phyloP scores from a whole-genome alignment of 1,140 invertebrate genomes.

The Araneus ventricosus region DNA sequence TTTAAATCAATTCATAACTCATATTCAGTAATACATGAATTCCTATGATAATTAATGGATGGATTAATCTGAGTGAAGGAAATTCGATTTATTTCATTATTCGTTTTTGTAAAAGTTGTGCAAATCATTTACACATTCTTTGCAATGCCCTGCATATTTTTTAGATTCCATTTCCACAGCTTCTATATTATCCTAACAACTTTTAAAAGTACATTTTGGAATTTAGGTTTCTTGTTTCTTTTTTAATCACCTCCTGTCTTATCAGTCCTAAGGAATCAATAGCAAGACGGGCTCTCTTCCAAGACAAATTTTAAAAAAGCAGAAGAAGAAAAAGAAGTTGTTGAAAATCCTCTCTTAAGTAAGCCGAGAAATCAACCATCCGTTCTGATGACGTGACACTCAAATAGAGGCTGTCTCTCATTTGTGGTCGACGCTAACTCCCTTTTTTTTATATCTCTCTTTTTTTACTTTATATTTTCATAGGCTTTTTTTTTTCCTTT shows the following conservation, averaged over 20 bases:
- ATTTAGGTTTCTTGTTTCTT: too few relatives aligned
- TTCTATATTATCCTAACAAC: neutral
- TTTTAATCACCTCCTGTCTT: neutral
- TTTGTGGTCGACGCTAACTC: constrained; percentile 57
- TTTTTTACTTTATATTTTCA: constrained; percentile 23
- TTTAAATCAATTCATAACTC: too few relatives aligned
- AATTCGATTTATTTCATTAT: too few relatives aligned
- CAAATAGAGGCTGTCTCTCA: constrained; percentile 56
- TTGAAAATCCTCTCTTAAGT: neutral
- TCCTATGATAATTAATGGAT: too few relatives aligned
- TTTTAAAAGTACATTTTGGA: too few relatives aligned
- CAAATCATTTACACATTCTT: too few relatives aligned
- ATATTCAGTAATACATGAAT: too few relatives aligned
- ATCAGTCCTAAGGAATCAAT: neutral
- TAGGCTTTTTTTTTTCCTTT: constrained; percentile 32
- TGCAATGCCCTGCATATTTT: too few relatives aligned
- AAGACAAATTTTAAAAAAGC: neutral
- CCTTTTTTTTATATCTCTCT: constrained; percentile 45
- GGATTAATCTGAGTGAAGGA: too few relatives aligned
- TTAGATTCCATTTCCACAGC: neutral
- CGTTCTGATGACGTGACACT: constrained; percentile 64
- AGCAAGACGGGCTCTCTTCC: neutral
- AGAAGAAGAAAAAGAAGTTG: neutral
- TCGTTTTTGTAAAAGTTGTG: too few relatives aligned
- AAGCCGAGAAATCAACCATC: constrained; percentile 58